Percentiles rank a stretch among this genome's conserved stretches.
Conservation (phyloP, 2,113 vertebrate genomes). For the Ranitomeya imitator region DNA sequence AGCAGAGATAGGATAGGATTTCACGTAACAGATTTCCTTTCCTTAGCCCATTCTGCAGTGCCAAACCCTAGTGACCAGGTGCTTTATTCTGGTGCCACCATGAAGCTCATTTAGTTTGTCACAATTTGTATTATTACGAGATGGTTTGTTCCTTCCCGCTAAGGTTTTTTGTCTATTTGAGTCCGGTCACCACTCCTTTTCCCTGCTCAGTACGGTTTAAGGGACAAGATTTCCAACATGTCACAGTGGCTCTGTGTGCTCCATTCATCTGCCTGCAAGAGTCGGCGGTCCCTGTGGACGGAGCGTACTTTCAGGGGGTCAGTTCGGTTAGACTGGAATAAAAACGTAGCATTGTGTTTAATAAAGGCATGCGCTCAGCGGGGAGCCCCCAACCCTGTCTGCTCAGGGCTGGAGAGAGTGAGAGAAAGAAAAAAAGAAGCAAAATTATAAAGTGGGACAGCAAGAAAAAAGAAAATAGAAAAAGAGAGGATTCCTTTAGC, state of each 20-base stretch:
- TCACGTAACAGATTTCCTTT: not conserved
- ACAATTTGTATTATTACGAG: not conserved
- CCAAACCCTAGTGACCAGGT: not conserved
- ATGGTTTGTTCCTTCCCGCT: not conserved
- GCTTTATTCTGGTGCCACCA: not conserved
- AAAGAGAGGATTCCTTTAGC: conserved; percentile 63
- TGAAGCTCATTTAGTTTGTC: not conserved
- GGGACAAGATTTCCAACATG: conserved; percentile 68
- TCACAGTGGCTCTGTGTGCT: conserved; percentile 81
- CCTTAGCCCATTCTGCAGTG: not conserved
- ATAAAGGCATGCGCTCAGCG: conserved; percentile 92
- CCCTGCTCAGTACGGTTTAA: conserved; percentile 64
- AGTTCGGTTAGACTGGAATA: conserved; percentile 88
- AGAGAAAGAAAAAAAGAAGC: conserved; percentile 49
- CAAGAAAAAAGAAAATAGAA: not conserved
- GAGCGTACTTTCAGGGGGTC: conserved; percentile 93
- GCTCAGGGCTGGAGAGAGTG: conserved; percentile 68
- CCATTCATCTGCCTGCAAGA: conserved; percentile 86
- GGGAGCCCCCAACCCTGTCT: conserved; percentile 87
- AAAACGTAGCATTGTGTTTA: conserved; percentile 91
- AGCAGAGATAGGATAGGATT: not conserved
- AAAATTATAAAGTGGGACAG: conserved; percentile 61
- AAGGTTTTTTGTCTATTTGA: not conserved
- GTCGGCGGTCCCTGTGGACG: conserved; percentile 80
- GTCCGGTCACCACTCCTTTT: conserved; percentile 57